Evolutionary conservation across 2,113 vertebrate species (phyloP).

Genomic region (Equus przewalskii): DNA sequence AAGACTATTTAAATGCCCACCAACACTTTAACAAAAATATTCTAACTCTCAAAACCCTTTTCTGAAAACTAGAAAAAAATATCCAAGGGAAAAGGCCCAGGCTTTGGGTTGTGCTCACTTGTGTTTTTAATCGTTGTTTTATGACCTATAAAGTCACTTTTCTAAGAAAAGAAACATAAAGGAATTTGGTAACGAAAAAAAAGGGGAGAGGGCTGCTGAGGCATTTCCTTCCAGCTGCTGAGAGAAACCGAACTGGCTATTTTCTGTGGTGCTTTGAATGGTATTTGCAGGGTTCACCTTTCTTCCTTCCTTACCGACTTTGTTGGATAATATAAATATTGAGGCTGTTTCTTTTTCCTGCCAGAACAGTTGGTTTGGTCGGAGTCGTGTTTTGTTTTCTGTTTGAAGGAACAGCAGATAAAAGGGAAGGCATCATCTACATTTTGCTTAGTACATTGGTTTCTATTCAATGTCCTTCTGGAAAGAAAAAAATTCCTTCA

Average conservation of each 20-base stretch:
- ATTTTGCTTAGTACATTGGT: conserved; percentile 60
- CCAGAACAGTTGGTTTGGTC: conserved; percentile 67
- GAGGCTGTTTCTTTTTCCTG: conserved; percentile 62
- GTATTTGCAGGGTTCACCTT: conserved; percentile 18
- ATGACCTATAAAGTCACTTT: conserved; percentile 87
- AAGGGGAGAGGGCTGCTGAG: conserved; percentile 30
- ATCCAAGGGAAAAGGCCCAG: conserved; percentile 84
- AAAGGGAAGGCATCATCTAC: conserved; percentile 2
- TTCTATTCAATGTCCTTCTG: conserved; percentile 51
- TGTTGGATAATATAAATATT: neutral
- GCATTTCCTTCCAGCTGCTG: conserved; percentile 81
- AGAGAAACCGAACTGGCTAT: conserved; percentile 70
- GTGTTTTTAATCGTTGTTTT: conserved; percentile 88
- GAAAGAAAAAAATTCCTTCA: neutral
- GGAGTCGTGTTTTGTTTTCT: conserved; percentile 63
- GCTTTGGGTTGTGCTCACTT: conserved; percentile 84
- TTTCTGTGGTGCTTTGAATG: conserved; percentile 74
- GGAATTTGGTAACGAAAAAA: conserved; percentile 84
- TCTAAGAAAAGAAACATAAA: conserved; percentile 85
- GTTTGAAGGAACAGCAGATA: conserved; percentile 53
- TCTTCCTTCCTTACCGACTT: conserved; percentile 64
- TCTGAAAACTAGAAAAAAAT: conserved; percentile 72
- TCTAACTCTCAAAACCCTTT: conserved; percentile 82
- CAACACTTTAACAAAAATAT: conserved; percentile 84
- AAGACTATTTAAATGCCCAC: conserved; percentile 82